Conservation (phyloP, 2,888 invertebrate genomes). For the Noctua janthe region DNA sequence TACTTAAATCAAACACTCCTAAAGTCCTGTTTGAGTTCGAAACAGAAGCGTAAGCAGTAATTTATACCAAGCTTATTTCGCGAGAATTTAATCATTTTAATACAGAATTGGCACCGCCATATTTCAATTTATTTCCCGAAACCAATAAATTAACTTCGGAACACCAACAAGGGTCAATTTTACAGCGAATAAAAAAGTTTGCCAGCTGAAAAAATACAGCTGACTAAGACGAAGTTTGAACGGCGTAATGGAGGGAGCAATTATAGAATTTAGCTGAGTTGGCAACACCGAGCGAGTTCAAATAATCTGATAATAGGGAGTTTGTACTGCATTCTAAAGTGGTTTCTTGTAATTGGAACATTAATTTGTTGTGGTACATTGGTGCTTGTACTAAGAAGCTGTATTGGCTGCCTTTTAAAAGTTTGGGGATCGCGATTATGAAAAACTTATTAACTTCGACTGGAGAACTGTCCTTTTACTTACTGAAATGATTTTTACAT, state of each 20-base stretch:
- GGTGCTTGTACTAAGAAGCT: not conserved
- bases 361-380: constrained; percentile 17
- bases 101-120: constrained; percentile 11
- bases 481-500: not conserved
- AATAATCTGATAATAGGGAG: constrained; percentile 56
- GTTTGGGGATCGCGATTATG: not conserved
- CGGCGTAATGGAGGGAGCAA: constrained; percentile 72
- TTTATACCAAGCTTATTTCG: constrained; percentile 25
- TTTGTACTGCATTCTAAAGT: constrained; percentile 50
- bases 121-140: constrained; percentile 23
- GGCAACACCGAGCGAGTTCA: constrained; percentile 35
- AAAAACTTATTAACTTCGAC: no score
- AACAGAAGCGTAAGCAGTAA: constrained; percentile 22
- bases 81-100: constrained; percentile 37
- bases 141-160: constrained; percentile 45
- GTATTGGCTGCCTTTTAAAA: not conserved
- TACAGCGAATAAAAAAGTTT: constrained; percentile 51
- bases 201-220: constrained; percentile 56
- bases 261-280: constrained; percentile 74
- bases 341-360: constrained; percentile 35
- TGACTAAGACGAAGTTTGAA: constrained; percentile 61
- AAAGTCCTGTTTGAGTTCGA: constrained; percentile 18
- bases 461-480: no score
- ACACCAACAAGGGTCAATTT: constrained; percentile 35
- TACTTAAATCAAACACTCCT: constrained; percentile 5